phyloP scores from a whole-genome alignment of 2,113 vertebrate genomes.

The Chloebia gouldiae region DNA sequence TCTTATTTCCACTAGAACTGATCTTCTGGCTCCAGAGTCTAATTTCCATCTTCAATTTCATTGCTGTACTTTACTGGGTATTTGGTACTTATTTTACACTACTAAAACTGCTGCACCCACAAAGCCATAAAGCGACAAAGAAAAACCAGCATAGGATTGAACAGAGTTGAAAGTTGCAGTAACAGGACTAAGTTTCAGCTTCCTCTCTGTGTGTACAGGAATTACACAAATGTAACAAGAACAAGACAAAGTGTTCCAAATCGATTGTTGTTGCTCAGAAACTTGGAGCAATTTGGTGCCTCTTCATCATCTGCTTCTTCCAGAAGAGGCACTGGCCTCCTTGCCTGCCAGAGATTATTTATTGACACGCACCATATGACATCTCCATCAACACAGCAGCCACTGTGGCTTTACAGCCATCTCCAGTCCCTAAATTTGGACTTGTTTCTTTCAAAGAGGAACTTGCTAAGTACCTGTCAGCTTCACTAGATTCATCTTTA shows the following conservation, averaged over 20 bases:
- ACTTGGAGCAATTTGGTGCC: not conserved
- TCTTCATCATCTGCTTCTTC: not conserved
- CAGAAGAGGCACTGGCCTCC: not conserved
- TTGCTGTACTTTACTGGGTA: not conserved
- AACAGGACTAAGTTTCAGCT: not conserved
- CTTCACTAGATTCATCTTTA: not conserved
- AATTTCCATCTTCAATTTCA: not conserved
- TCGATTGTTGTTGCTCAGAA: not conserved
- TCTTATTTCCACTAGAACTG: not conserved
- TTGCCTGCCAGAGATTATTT: not conserved
- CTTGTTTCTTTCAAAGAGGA: not conserved
- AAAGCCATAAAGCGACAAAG: not conserved
- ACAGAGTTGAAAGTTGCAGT: not conserved
- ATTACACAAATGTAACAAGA: not conserved
- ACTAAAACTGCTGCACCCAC: not conserved
- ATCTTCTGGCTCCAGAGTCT: not conserved
- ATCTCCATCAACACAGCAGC: not conserved
- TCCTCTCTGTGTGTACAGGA: not conserved
- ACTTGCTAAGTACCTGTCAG: not conserved
- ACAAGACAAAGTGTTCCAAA: not conserved
- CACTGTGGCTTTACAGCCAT: not conserved
- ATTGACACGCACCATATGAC: not conserved
- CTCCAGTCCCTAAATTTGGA: not conserved
- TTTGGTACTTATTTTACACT: not conserved
- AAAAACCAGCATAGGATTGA: not conserved